These are phyloP conservation scores for Stictonetta naevosa DNA, from an alignment of 2,113 vertebrate genomes.

Conservation along the genomic window DNA sequence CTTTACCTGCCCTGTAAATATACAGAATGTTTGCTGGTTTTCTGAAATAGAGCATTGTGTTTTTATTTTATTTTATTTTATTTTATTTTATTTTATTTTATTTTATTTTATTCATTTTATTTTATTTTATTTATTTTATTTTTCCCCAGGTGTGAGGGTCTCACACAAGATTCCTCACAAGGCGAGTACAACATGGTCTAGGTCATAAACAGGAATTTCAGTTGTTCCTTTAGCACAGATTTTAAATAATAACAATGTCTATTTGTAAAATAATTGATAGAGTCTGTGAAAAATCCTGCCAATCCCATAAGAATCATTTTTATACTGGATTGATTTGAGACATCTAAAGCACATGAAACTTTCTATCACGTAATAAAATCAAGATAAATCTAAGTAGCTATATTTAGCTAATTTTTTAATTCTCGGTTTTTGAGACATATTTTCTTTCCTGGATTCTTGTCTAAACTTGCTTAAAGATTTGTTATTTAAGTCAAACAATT, in stretches of 20 bases:
- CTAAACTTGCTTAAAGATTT: neutral
- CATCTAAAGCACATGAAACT: neutral
- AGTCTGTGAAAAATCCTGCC: neutral
- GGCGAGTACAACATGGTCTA: neutral
- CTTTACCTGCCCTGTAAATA: neutral
- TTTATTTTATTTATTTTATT: neutral
- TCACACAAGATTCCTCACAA: neutral
- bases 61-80: neutral
- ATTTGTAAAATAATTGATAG: neutral
- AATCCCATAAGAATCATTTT: neutral
- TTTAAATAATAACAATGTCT: neutral
- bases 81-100: too few species aligned
- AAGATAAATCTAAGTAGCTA: neutral
- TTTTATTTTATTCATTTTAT: too few species aligned
- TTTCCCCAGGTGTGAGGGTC: neutral
- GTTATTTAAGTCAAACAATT: neutral
- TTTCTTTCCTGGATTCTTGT: neutral
- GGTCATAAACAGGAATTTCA: neutral
- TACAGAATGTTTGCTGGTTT: neutral
- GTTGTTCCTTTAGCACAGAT: neutral
- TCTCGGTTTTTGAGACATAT: neutral
- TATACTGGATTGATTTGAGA: neutral
- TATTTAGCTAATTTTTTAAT: neutral
- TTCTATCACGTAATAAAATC: neutral
- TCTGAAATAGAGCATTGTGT: neutral